Conservation (phyloP, 2,113 vertebrate species). For the Mionectes macconnelli region DNA sequence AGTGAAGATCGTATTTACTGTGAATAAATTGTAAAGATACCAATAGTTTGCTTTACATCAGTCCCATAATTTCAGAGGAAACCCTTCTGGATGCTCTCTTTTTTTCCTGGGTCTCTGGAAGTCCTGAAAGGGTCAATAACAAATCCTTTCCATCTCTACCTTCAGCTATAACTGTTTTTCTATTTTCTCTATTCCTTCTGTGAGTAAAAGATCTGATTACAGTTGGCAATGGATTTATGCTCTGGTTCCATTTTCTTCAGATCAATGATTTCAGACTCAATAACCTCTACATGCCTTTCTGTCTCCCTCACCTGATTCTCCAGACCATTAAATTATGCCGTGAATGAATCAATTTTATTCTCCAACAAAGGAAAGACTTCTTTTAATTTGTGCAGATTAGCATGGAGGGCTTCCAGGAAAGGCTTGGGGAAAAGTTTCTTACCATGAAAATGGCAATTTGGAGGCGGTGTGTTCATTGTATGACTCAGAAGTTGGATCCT, state of each 20-base stretch:
- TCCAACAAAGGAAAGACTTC: constrained; percentile 27
- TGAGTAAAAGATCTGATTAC: constrained; percentile 20
- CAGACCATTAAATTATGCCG: constrained; percentile 46
- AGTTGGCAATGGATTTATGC: constrained; percentile 5
- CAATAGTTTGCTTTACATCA: neutral
- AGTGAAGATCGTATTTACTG: neutral
- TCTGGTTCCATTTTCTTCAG: constrained; percentile 37
- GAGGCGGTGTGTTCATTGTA: neutral
- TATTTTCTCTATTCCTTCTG: neutral
- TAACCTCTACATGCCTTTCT: constrained; percentile 24
- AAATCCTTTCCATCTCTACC: neutral
- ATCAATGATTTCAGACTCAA: constrained; percentile 49
- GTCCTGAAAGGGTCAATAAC: neutral
- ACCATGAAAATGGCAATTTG: neutral
- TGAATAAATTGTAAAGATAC: neutral
- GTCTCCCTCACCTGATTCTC: constrained; percentile 18
- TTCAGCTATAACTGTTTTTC: neutral
- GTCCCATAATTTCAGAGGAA: neutral
- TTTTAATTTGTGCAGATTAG: constrained; percentile 56
- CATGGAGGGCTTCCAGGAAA: constrained; percentile 24
- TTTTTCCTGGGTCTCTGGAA: neutral
- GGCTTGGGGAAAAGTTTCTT: neutral
- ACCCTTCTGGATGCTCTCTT: neutral
- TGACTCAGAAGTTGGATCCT: neutral
- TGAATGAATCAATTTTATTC: constrained; percentile 45